phyloP scores from a whole-genome alignment of 2,797 vertebrate species.

The Neosalanx taihuensis region DNA sequence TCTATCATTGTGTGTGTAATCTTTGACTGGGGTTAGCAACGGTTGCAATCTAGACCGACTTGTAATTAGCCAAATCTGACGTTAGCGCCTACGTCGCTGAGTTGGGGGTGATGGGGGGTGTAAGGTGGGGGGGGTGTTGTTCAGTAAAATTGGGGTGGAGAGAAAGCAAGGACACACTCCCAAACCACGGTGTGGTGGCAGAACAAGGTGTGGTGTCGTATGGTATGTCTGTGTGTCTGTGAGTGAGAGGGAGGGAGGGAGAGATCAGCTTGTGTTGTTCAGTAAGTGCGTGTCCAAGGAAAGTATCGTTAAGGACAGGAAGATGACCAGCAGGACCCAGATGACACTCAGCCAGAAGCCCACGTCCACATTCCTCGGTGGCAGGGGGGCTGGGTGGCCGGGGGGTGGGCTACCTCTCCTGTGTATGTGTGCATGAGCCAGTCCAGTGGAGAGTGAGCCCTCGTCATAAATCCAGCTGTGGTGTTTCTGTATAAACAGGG shows the following conservation, averaged over 20 bases:
- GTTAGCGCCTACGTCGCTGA: no score
- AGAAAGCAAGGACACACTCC: neutral
- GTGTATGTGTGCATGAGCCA: neutral
- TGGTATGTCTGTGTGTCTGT: neutral
- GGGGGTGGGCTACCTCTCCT: conserved; percentile 41
- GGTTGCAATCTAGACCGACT: no score
- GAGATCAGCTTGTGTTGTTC: neutral
- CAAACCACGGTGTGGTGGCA: no score
- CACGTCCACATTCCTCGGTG: conserved; percentile 53
- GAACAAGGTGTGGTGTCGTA: neutral
- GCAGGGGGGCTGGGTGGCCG: conserved; percentile 30
- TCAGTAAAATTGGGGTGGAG: neutral
- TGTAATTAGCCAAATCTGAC: no score
- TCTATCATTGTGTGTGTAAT: neutral
- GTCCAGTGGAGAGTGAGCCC: conserved; percentile 36
- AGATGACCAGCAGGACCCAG: neutral
- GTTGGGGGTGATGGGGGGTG: no score
- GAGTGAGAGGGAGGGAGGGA: neutral
- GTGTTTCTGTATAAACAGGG: conserved; percentile 47
- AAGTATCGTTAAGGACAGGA: neutral
- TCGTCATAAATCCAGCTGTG: conserved; percentile 24
- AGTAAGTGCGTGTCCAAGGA: neutral
- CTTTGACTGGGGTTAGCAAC: neutral
- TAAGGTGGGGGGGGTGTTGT: neutral
- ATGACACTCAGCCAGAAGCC: conserved; percentile 28